These are phyloP conservation scores for Eristalis arbustorum DNA, from an alignment of 2,888 invertebrate species.

Conservation along the genomic window DNA sequence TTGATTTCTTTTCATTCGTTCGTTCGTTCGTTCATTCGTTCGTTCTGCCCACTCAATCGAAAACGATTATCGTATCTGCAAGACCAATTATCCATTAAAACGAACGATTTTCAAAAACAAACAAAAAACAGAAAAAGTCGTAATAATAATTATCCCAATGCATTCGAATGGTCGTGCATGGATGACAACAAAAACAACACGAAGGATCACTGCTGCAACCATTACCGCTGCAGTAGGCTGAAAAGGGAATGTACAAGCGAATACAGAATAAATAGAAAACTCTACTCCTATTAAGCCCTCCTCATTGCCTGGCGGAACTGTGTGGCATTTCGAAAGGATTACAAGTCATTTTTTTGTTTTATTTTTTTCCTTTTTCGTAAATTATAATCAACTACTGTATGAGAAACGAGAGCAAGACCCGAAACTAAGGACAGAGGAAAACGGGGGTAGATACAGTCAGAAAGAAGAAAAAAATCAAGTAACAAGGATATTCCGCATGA, in stretches of 20 bases:
- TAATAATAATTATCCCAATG: constrained; percentile 47
- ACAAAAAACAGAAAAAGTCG: background rate
- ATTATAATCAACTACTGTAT: constrained; percentile 54
- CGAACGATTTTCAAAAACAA: background rate
- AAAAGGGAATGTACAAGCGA: constrained; percentile 32
- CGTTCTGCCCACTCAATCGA: background rate
- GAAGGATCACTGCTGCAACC: constrained; percentile 60
- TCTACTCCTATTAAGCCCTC: constrained; percentile 28
- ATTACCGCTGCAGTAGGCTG: constrained; percentile 68
- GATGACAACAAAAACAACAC: constrained; percentile 63
- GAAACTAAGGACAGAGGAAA: background rate
- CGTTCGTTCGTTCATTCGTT: no score
- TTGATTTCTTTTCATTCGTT: background rate
- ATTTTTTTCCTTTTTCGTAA: constrained; percentile 28
- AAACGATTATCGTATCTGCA: constrained; percentile 29
- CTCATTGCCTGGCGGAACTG: constrained; percentile 32
- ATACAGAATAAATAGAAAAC: constrained; percentile 6
- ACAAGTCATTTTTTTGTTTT: constrained; percentile 28
- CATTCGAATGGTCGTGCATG: constrained; percentile 66
- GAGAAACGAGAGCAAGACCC: background rate
- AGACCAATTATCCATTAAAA: constrained; percentile 32
- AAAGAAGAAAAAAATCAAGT: background rate
- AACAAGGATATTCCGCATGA: constrained; percentile 35
- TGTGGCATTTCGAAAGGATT: constrained; percentile 55
- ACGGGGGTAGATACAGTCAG: constrained; percentile 3